Conservation (phyloP, 92 coral and sea anemone genomes). For the Phenganax subtilis region DNA sequence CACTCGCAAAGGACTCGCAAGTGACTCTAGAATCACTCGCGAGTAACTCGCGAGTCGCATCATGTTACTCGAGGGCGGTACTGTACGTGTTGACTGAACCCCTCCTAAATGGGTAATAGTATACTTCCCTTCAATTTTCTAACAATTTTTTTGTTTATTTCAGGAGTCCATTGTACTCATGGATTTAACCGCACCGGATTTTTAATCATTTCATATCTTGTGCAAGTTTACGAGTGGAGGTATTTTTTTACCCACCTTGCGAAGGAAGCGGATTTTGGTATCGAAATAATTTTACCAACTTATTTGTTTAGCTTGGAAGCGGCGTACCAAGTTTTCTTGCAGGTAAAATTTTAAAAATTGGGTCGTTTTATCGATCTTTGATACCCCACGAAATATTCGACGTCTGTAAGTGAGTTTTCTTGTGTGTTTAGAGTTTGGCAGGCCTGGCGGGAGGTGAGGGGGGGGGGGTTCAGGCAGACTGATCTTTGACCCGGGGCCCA, state of each 20-base stretch:
- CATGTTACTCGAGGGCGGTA: too few species aligned
- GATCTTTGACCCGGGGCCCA: too few species aligned
- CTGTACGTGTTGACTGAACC: too few species aligned
- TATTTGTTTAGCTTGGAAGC: slow-evolving; percentile 64
- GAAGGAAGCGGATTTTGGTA: neutral
- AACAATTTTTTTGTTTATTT: neutral
- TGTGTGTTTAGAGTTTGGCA: neutral
- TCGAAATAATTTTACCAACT: neutral
- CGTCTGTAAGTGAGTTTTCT: neutral
- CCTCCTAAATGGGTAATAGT: too few species aligned
- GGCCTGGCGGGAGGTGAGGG: neutral
- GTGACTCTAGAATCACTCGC: too few species aligned
- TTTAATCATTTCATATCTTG: slow-evolving; percentile 75
- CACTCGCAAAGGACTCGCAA: too few species aligned
- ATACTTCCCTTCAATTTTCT: too few species aligned
- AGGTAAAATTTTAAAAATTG: slow-evolving; percentile 41
- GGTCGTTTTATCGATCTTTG: too few species aligned
- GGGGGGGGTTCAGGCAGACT: too few species aligned
- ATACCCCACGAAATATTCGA: too few species aligned
- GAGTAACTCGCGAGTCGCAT: too few species aligned
- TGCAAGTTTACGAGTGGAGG: slow-evolving; percentile 93
- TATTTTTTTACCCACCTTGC: neutral
- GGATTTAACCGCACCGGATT: slow-evolving; percentile 97
- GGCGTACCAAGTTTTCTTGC: slow-evolving; percentile 55
- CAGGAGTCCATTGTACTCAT: slow-evolving; percentile 97